Percentiles rank a stretch among this genome's conserved stretches.
Conservation (phyloP, 1,140 invertebrate species). For the Conopomorpha cramerella region DNA sequence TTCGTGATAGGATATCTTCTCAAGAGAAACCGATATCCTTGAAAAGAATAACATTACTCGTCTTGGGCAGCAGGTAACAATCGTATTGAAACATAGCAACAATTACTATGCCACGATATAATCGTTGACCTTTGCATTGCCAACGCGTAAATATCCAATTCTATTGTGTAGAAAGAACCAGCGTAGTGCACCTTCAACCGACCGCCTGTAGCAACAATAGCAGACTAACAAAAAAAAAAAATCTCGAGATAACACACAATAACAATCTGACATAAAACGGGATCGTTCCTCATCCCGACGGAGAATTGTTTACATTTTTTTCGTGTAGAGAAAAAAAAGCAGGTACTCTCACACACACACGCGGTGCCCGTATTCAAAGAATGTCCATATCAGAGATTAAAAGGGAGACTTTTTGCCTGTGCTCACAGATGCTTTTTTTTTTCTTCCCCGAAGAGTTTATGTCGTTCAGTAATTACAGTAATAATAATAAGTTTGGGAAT, state of each 20-base stretch:
- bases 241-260: conserved; percentile 13
- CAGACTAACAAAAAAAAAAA: too few species aligned
- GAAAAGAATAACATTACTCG: too few species aligned
- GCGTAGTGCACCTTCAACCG: too few species aligned
- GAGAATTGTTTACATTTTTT: conserved; percentile 54
- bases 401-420: conserved; percentile 36
- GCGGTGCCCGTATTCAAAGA: conserved; percentile 25
- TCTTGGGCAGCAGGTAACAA: too few species aligned
- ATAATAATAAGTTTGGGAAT: conserved; percentile 53
- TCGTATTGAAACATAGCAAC: too few species aligned
- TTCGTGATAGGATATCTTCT: too few species aligned
- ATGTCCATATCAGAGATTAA: conserved; percentile 35
- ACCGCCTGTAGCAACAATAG: too few species aligned
- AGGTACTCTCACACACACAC: conserved; percentile 31
- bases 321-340: conserved; percentile 16
- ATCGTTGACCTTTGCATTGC: too few species aligned
- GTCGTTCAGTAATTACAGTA: conserved; percentile 39
- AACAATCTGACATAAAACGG: conserved; percentile 14
- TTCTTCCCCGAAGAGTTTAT: conserved; percentile 40
- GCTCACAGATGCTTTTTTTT: conserved; percentile 29
- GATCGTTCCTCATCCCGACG: conserved; percentile 10
- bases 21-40: too few species aligned
- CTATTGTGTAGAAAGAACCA: too few species aligned
- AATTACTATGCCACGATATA: too few species aligned
- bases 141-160: too few species aligned